A percentile compares a stretch with the other conserved stretches of the same genome.
These are phyloP conservation scores for Pycnonotus jocosus DNA, from an alignment of 2,113 vertebrate genomes.

Conservation along the genomic window DNA sequence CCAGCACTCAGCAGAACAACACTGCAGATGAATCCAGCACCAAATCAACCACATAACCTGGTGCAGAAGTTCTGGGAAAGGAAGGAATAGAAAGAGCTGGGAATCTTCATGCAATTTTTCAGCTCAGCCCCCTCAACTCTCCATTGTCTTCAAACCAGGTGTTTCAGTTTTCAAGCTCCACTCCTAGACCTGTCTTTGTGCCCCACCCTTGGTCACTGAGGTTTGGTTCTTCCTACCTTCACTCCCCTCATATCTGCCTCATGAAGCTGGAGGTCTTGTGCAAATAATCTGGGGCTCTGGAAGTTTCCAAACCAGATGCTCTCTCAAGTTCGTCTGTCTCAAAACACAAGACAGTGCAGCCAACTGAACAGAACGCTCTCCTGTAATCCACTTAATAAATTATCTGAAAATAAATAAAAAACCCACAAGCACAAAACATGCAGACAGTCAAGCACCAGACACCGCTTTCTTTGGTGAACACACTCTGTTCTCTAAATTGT, in stretches of 20 bases:
- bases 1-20: constrained; percentile 5
- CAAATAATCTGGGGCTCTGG: constrained; percentile 6
- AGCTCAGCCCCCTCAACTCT: background rate
- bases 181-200: background rate
- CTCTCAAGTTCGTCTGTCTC: background rate
- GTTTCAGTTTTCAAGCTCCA: background rate
- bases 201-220: background rate
- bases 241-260: background rate
- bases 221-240: background rate
- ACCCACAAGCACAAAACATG: constrained; percentile 63
- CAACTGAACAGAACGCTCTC: constrained; percentile 42
- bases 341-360: background rate
- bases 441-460: constrained; percentile 60
- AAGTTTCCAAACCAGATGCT: constrained; percentile 46
- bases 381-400: constrained; percentile 69
- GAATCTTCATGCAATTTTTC: background rate
- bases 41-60: background rate
- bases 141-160: background rate
- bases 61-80: background rate
- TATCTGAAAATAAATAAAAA: constrained; percentile 76
- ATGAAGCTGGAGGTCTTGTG: constrained; percentile 16
- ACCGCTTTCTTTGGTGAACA: constrained; percentile 75
- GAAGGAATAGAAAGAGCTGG: constrained; percentile 7
- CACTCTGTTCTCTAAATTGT: constrained; percentile 61
- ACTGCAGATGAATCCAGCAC: constrained; percentile 16